phyloP scores from a whole-genome alignment of 2,797 vertebrate genomes.

The Melanogrammus aeglefinus region DNA sequence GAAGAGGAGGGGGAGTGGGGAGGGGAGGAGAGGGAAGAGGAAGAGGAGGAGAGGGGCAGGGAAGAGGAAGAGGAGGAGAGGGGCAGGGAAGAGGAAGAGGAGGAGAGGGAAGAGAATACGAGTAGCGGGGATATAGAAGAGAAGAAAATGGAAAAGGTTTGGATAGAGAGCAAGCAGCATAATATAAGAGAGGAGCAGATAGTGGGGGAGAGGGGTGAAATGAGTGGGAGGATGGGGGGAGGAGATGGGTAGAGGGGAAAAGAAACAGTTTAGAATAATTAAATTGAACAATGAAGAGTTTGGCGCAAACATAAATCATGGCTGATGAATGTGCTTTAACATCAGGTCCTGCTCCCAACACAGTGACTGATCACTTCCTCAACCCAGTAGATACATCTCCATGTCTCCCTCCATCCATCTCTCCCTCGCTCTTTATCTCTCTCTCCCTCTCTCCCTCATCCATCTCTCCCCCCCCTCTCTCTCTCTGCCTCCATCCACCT shows the following conservation, averaged over 20 bases:
- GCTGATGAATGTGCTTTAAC: constrained; percentile 21
- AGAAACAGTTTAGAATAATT: not conserved
- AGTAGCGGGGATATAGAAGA: not conserved
- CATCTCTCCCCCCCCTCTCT: not conserved
- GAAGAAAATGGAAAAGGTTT: not conserved
- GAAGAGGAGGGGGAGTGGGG: no score
- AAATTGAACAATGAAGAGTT: not conserved
- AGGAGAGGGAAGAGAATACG: not conserved
- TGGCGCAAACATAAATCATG: not conserved
- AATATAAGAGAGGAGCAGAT: not conserved
- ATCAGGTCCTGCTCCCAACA: constrained; percentile 17
- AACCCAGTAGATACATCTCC: constrained; percentile 11
- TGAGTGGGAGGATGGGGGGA: no score
- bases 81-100: not conserved
- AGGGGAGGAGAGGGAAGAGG: not conserved
- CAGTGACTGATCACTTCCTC: constrained; percentile 27
- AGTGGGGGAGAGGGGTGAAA: not conserved
- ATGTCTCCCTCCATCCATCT: not conserved
- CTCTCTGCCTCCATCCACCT: not conserved
- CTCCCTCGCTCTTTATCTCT: not conserved
- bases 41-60: not conserved
- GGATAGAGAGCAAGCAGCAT: no score
- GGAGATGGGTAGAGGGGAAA: not conserved
- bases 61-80: constrained; percentile 3
- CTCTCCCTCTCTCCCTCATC: not conserved